Percentiles rank a stretch among this genome's conserved stretches.
phyloP scores from a whole-genome alignment of 2,797 vertebrate genomes.

The Manis javanica region DNA sequence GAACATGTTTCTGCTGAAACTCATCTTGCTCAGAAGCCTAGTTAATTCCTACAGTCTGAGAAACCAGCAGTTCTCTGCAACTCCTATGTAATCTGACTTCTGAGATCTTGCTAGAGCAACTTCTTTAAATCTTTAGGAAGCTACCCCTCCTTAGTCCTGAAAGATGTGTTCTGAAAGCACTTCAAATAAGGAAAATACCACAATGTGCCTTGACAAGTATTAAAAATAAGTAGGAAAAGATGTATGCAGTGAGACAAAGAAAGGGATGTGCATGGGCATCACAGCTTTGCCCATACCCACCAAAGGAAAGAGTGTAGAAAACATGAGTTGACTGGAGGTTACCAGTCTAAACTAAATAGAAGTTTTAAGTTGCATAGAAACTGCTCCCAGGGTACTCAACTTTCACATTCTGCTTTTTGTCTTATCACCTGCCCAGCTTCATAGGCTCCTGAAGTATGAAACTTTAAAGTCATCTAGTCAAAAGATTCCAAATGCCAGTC shows the following conservation, averaged over 20 bases:
- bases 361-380: constrained; percentile 31
- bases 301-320: constrained; percentile 23
- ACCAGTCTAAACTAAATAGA: constrained; percentile 14
- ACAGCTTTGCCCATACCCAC: not conserved
- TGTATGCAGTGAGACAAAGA: not conserved
- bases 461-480: not conserved
- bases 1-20: constrained; percentile 25
- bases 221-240: constrained; percentile 5
- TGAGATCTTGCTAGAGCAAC: not conserved
- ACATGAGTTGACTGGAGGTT: not conserved
- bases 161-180: constrained; percentile 15
- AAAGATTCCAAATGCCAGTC: not conserved
- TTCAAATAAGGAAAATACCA: constrained; percentile 15
- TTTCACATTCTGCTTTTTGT: constrained; percentile 11
- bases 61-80: constrained; percentile 31
- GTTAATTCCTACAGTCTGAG: constrained; percentile 9
- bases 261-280: not conserved
- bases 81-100: not conserved
- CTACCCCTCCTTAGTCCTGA: not conserved
- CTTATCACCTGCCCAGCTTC: not conserved
- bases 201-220: not conserved
- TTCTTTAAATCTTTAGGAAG: constrained; percentile 8
- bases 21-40: not conserved
- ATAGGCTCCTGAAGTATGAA: not conserved
- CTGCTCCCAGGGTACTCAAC: not conserved